Evolutionary conservation across 1,140 invertebrate genomes (phyloP).

Genomic region (Drosophila hydei): DNA sequence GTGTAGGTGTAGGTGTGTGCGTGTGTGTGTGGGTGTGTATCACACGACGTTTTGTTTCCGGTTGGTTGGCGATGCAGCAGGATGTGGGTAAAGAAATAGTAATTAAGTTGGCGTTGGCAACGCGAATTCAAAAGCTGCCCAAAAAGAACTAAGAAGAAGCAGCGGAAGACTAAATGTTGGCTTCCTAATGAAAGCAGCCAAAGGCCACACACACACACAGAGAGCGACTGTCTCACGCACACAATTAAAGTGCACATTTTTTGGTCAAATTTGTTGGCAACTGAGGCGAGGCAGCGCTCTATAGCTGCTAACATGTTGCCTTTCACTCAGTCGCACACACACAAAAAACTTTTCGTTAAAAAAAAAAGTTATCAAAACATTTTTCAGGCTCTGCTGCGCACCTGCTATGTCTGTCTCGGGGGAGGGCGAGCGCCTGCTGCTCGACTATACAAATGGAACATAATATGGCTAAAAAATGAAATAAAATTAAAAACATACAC

Average conservation of each 20-base stretch:
- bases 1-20: neutral
- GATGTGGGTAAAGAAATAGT: slow-evolving; percentile 65
- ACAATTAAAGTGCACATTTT: slow-evolving; percentile 40
- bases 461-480: slow-evolving; percentile 1
- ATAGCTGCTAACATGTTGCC: slow-evolving; percentile 17
- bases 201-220: slow-evolving; percentile 16
- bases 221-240: slow-evolving; percentile 1
- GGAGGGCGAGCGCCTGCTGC: neutral
- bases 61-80: slow-evolving; percentile 13
- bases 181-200: slow-evolving; percentile 20
- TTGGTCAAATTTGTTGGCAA: slow-evolving; percentile 19
- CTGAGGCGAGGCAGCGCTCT: neutral
- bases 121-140: slow-evolving; percentile 54
- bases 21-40: neutral
- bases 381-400: neutral
- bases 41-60: slow-evolving; percentile 11
- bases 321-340: slow-evolving; percentile 21
- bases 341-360: slow-evolving; percentile 19
- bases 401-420: neutral
- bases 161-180: slow-evolving; percentile 30
- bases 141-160: slow-evolving; percentile 13
- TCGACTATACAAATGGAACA: neutral
- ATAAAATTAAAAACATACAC: neutral
- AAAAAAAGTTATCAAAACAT: slow-evolving; percentile 24
- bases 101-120: slow-evolving; percentile 73